Evolutionary conservation across 92 coral and sea anemone genomes (phyloP).

Genomic region (Epizoanthus ramosus): DNA sequence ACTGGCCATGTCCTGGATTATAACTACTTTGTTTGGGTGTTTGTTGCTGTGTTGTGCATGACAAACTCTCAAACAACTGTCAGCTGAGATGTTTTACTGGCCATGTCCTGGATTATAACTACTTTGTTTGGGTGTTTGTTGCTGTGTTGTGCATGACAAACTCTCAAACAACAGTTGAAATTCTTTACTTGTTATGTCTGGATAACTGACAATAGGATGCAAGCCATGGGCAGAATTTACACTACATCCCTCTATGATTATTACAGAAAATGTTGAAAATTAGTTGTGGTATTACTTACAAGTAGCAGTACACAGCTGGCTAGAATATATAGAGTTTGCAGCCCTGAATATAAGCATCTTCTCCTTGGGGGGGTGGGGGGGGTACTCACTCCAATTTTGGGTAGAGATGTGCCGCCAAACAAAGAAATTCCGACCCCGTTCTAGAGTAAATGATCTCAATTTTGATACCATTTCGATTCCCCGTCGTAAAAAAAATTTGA

Average conservation of each 20-base stretch:
- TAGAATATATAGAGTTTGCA: not conserved
- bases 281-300: not conserved
- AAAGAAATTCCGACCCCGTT: no score
- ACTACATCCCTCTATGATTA: conserved; percentile 25
- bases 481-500: no score
- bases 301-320: conserved; percentile 12
- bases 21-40: conserved; percentile 10
- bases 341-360: no score
- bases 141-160: conserved; percentile 28
- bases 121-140: conserved; percentile 19
- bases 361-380: no score
- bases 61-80: conserved; percentile 31
- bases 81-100: not conserved
- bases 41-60: conserved; percentile 21
- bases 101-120: no score
- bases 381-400: no score
- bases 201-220: conserved; percentile 10
- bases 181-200: not conserved
- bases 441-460: no score
- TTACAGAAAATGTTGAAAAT: not conserved
- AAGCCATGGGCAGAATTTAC: not conserved
- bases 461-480: no score
- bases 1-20: no score
- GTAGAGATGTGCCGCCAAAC: no score
- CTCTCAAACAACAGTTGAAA: conserved; percentile 22